Conservation (phyloP, 2,113 vertebrate genomes). For the Pelecanoides urinatrix region DNA sequence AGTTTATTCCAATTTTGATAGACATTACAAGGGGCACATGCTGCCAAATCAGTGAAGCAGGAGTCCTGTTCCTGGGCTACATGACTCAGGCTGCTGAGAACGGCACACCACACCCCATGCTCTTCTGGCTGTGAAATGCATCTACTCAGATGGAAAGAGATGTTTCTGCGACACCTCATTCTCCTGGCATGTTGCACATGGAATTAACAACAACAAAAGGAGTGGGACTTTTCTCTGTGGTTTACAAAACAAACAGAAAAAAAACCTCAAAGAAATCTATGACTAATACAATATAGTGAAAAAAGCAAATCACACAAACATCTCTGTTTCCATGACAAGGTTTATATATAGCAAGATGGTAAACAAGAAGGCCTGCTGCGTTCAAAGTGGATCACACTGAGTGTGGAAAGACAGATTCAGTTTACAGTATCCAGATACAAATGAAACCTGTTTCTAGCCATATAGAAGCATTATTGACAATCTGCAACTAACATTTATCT, state of each 20-base stretch:
- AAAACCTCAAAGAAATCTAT: not conserved
- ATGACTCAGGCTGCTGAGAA: not conserved
- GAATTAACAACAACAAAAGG: not conserved
- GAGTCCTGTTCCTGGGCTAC: not conserved
- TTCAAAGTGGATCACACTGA: not conserved
- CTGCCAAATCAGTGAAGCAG: not conserved
- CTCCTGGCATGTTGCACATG: not conserved
- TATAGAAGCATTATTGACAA: not conserved
- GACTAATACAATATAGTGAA: not conserved
- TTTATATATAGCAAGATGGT: not conserved
- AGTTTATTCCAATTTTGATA: not conserved
- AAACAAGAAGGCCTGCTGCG: not conserved
- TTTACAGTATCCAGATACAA: not conserved
- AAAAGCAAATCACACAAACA: not conserved
- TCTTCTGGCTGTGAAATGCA: not conserved
- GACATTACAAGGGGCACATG: not conserved
- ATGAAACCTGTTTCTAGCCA: not conserved
- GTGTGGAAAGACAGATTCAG: not conserved
- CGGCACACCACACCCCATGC: not conserved
- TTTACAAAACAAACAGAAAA: not conserved
- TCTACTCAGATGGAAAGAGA: not conserved
- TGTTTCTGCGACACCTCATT: not conserved
- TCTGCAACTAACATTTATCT: not conserved
- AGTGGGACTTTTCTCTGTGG: not conserved
- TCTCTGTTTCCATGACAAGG: not conserved